Percentiles rank a stretch among this genome's conserved stretches.
These are phyloP conservation scores for Drosophila bocki DNA, from an alignment of 1,140 invertebrate species.

Conservation along the genomic window DNA sequence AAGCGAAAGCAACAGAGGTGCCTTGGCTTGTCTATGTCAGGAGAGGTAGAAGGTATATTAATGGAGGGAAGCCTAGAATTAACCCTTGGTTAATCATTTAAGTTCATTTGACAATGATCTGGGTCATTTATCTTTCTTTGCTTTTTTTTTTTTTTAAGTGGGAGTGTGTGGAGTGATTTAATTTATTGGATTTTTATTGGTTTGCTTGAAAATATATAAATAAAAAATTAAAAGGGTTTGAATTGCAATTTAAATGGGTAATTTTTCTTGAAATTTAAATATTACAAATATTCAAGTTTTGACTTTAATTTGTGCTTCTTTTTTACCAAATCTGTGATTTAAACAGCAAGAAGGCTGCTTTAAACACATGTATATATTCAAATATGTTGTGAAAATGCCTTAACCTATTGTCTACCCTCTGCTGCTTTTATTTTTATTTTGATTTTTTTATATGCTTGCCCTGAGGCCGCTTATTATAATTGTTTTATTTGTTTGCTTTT, in stretches of 20 bases:
- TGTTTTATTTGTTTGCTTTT: constrained; percentile 64
- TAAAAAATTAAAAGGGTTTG: neutral
- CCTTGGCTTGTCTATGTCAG: neutral
- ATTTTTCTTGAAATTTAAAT: neutral
- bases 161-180: neutral
- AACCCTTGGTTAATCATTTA: constrained; percentile 26
- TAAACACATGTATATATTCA: neutral
- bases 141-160: neutral
- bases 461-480: constrained; percentile 58
- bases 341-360: neutral
- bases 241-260: neutral
- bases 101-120: constrained; percentile 15
- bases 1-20: neutral
- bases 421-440: constrained; percentile 6
- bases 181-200: neutral
- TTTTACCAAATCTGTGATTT: neutral
- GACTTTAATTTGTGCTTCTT: neutral
- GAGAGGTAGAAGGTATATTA: constrained; percentile 7
- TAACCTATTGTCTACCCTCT: constrained; percentile 7
- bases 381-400: neutral
- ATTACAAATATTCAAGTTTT: neutral
- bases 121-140: constrained; percentile 11
- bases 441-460: constrained; percentile 1
- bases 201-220: neutral
- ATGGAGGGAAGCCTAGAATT: constrained; percentile 9